Evolutionary conservation across 2,888 invertebrate species (phyloP).

Genomic region (Gastracanthus pulcherrimus): DNA sequence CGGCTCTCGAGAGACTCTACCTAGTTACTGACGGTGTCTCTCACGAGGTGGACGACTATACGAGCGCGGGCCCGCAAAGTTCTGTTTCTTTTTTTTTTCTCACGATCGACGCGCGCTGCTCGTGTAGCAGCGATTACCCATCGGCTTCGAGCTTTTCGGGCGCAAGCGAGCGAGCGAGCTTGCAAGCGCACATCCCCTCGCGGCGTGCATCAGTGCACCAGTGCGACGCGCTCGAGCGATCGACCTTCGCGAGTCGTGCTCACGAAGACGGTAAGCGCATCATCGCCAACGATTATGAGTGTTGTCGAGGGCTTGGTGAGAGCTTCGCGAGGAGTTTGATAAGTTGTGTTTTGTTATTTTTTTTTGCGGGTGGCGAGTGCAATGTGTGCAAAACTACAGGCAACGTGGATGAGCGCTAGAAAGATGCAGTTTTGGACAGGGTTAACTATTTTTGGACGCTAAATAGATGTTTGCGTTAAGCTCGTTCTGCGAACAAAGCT

Average conservation of each 20-base stretch:
- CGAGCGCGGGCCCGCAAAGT: slow-evolving; percentile 37
- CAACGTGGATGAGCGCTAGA: not conserved
- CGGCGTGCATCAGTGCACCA: not conserved
- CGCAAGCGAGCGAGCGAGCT: too few relatives aligned
- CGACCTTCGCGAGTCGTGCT: slow-evolving; percentile 58
- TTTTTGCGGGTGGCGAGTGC: too few relatives aligned
- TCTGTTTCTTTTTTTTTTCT: slow-evolving; percentile 36
- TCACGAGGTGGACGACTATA: slow-evolving; percentile 66
- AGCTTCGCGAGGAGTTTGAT: too few relatives aligned
- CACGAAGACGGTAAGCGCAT: slow-evolving; percentile 60
- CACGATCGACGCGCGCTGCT: slow-evolving; percentile 2
- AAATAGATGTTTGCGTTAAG: not conserved
- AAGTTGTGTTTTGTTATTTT: too few relatives aligned
- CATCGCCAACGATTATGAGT: too few relatives aligned
- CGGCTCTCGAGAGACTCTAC: not conserved
- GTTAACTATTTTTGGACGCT: not conserved
- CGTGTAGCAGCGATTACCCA: not conserved
- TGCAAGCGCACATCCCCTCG: not conserved
- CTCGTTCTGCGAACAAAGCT: not conserved
- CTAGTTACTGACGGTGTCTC: slow-evolving; percentile 71
- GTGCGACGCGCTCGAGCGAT: slow-evolving; percentile 30
- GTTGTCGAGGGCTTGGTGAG: too few relatives aligned
- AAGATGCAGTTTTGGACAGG: not conserved
- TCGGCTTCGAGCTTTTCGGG: not conserved
- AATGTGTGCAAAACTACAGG: not conserved